These are phyloP conservation scores for Cheilosia vernalis DNA, from an alignment of 2,888 invertebrate species.

Conservation along the genomic window DNA sequence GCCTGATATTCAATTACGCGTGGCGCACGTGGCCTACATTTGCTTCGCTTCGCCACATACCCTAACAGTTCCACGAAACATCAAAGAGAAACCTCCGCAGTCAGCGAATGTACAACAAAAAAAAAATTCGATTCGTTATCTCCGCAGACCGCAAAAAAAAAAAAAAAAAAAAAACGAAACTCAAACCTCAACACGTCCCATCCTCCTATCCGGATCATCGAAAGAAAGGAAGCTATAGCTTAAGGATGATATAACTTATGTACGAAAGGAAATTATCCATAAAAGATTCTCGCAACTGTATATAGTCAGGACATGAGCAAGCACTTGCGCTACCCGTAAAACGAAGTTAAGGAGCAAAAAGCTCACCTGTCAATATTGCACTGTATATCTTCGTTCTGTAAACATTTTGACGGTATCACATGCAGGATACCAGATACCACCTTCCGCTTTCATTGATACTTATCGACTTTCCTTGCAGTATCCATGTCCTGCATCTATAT, in stretches of 20 bases:
- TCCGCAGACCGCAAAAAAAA: not conserved
- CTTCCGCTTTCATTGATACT: not conserved
- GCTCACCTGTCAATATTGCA: conserved; percentile 2
- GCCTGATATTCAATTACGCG: not conserved
- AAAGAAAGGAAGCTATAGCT: not conserved
- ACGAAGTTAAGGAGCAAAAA: not conserved
- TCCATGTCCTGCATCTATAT: not conserved
- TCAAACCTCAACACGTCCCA: not conserved
- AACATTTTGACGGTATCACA: not conserved
- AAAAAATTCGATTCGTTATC: not conserved
- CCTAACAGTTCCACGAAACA: not conserved
- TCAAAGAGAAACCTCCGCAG: not conserved
- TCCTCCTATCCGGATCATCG: not conserved
- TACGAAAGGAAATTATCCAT: conserved; percentile 3
- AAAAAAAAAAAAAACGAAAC: too few species aligned
- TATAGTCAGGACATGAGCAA: not conserved
- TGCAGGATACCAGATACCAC: not conserved
- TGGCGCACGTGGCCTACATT: not conserved
- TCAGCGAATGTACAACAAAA: not conserved
- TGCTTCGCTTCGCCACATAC: not conserved
- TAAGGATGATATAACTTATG: not conserved
- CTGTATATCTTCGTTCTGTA: not conserved
- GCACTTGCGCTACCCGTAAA: not conserved
- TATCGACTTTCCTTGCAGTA: not conserved
- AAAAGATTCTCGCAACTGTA: not conserved